Percentiles rank a stretch among this genome's conserved stretches.
phyloP scores from a whole-genome alignment of 2,113 vertebrate species.

The Lagopus muta region DNA sequence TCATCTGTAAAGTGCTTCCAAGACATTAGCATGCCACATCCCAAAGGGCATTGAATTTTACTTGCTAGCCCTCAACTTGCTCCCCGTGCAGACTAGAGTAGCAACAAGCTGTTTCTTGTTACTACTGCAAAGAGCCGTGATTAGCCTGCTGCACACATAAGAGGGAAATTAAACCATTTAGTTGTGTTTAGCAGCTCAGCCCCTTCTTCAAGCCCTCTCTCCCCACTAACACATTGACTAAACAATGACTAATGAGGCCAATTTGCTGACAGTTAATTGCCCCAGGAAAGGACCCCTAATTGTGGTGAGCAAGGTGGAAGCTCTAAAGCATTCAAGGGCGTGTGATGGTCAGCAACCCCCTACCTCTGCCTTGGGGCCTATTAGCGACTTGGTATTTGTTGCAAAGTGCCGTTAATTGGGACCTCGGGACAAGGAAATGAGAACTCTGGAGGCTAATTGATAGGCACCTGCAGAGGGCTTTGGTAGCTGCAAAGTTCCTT shows the following conservation, averaged over 20 bases:
- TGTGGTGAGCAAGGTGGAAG: slow-evolving; percentile 52
- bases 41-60: slow-evolving; percentile 31
- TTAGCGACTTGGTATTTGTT: slow-evolving; percentile 50
- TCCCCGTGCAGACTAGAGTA: slow-evolving; percentile 24
- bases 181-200: slow-evolving; percentile 38
- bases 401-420: slow-evolving; percentile 71
- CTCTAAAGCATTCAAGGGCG: slow-evolving; percentile 53
- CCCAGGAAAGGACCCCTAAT: slow-evolving; percentile 65
- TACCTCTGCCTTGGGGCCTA: slow-evolving; percentile 49
- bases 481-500: slow-evolving; percentile 46
- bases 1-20: slow-evolving; percentile 23
- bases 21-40: not conserved
- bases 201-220: slow-evolving; percentile 48
- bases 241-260: slow-evolving; percentile 70
- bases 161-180: slow-evolving; percentile 53
- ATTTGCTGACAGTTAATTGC: slow-evolving; percentile 70
- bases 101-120: slow-evolving; percentile 61
- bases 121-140: slow-evolving; percentile 27
- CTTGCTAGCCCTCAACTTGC: slow-evolving; percentile 27
- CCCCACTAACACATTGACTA: slow-evolving; percentile 52
- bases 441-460: slow-evolving; percentile 66
- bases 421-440: slow-evolving; percentile 68
- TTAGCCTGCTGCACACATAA: slow-evolving; percentile 59
- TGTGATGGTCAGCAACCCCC: slow-evolving; percentile 39
- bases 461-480: slow-evolving; percentile 59